A percentile compares a stretch with the other conserved stretches of the same genome.
Evolutionary conservation across 2,797 vertebrate species (phyloP).

Genomic region (Propithecus deckenii): DNA sequence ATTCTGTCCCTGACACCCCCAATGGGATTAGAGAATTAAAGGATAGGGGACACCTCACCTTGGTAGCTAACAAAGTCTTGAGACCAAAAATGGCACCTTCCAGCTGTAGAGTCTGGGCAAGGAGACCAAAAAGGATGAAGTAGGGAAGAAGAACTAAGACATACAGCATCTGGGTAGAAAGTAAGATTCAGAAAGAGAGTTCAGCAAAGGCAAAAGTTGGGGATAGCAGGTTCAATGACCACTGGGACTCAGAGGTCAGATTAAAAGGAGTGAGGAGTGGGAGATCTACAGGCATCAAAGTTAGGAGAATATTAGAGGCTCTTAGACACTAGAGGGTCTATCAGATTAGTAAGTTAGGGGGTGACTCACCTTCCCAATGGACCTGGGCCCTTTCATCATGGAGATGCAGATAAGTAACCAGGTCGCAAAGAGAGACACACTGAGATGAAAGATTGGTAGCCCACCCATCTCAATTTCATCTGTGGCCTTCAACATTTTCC

Average conservation of each 20-base stretch:
- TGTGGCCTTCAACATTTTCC: background rate
- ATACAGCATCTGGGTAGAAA: conserved; percentile 54
- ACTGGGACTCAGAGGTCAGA: background rate
- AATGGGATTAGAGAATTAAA: background rate
- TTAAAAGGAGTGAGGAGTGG: background rate
- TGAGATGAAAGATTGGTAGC: background rate
- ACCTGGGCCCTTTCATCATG: background rate
- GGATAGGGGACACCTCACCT: conserved; percentile 14
- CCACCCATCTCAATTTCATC: background rate
- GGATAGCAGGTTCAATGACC: background rate
- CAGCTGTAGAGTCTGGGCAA: conserved; percentile 16
- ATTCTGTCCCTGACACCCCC: background rate
- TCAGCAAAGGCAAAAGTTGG: background rate
- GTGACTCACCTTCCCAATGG: conserved; percentile 49
- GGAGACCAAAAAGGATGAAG: conserved; percentile 23
- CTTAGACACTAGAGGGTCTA: background rate
- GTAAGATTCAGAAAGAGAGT: background rate
- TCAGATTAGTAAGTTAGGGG: background rate
- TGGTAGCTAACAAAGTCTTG: background rate
- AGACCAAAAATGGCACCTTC: conserved; percentile 43
- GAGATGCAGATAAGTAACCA: conserved; percentile 31
- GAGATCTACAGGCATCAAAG: background rate
- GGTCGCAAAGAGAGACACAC: background rate
- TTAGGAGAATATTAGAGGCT: background rate
- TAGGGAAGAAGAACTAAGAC: conserved; percentile 29